Evolutionary conservation across 2,797 vertebrate species (phyloP), one percentile per base, ranked within the genome.

Genomic region (Hoplostethus atlanticus): DNA sequence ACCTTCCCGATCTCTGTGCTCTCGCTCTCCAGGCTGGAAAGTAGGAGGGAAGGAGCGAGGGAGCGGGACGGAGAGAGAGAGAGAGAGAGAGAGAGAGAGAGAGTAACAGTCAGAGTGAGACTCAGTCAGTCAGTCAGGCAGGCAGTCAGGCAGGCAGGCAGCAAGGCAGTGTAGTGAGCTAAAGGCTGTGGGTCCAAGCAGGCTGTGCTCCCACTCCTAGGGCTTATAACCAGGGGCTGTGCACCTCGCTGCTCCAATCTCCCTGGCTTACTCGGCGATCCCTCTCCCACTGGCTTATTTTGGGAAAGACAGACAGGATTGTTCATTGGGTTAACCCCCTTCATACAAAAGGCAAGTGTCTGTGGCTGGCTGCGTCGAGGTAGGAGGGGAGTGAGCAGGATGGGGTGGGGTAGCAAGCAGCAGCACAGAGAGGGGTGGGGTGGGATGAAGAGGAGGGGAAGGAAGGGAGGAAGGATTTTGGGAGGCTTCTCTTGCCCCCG

Each of bases 201-300:
- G 90, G 86, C 89, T 84, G 86, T 71, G 74, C 85, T 92, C 76
- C 82, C 84, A 87, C 85, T 90, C 87, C 82, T 83, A 86, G 84
- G 87, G 92, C 88, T 94, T 94, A 95, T 95, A 95, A 94, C 91
- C 87, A 85, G 91, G 89, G 87, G 93, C 91, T 76, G 92, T 87
- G 87, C 91, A 94, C 90, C 93, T 94, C 89, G 79, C 89, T 88
- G 86, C 90, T 94, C 91, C 90, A 91, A 87, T 91, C 87, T 92
- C 83, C 78, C 88, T 73, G 87, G 87, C 89, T 93, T 83, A 89
- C 89, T 90, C 80, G 50, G 67, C 78, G 74, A 87, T 93, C 87
- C 81, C 90, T 90, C 91, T 92, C 91, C 89, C 87, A 89, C 90
- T 90, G 86, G 84, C 90, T 94, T 90, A 91, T 92, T 94, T 92